Percentiles rank a stretch among this genome's conserved stretches.
Evolutionary conservation across 2,113 vertebrate species (phyloP).

Genomic region (Rissa tridactyla): DNA sequence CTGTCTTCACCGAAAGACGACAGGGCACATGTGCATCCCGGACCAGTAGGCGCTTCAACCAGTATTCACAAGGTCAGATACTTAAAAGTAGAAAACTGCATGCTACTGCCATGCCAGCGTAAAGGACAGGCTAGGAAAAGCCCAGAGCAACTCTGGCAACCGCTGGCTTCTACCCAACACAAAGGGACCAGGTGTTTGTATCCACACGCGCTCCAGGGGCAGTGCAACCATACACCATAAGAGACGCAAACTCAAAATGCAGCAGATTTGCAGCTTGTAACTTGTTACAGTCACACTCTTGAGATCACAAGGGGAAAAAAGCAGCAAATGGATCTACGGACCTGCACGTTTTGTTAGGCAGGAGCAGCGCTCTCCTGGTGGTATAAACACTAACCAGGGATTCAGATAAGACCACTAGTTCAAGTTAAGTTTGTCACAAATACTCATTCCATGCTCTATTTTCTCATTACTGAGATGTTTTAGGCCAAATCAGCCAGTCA

Average conservation of each 20-base stretch:
- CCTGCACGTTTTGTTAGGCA: not conserved
- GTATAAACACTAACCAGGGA: not conserved
- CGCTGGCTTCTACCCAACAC: not conserved
- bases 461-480: not conserved
- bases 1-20: not conserved
- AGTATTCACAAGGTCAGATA: not conserved
- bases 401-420: not conserved
- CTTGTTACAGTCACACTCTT: not conserved
- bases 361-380: not conserved
- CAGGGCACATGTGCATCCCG: not conserved
- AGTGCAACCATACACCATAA: not conserved
- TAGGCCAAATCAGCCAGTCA: not conserved
- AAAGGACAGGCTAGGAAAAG: not conserved
- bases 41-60: not conserved
- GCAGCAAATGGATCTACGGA: not conserved
- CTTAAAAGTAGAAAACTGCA: not conserved
- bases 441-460: not conserved
- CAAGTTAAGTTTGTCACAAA: not conserved
- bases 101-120: not conserved
- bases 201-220: not conserved
- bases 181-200: not conserved
- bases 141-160: not conserved
- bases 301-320: not conserved
- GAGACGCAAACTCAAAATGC: not conserved
- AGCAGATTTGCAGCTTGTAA: not conserved